Percentiles rank a stretch among this genome's conserved stretches.
phyloP scores from a whole-genome alignment of 1,140 invertebrate species.

The Cotesia vestalis region DNA sequence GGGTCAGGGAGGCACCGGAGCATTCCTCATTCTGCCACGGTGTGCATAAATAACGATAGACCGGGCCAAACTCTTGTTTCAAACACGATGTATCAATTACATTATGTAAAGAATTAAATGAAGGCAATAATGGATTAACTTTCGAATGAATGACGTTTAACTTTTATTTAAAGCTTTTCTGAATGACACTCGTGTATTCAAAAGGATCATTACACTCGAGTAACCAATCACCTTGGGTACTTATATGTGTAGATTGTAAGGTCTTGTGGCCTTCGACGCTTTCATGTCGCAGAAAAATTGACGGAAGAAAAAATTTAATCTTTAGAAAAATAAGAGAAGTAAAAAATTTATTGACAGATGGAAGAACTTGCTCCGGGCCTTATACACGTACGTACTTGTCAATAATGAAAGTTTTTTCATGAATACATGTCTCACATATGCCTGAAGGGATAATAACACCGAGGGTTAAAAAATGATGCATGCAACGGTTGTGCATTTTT shows the following conservation, averaged over 20 bases:
- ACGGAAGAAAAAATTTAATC: neutral
- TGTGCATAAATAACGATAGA: slow-evolving; percentile 42
- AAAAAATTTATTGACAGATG: slow-evolving; percentile 54
- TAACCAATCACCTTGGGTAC: too few relatives aligned
- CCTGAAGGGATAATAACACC: slow-evolving; percentile 61
- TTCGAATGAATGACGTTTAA: too few relatives aligned
- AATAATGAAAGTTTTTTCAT: slow-evolving; percentile 55
- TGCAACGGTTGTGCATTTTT: slow-evolving; percentile 45
- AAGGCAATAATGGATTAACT: too few relatives aligned
- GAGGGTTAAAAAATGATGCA: slow-evolving; percentile 49
- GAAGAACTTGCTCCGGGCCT: slow-evolving; percentile 51
- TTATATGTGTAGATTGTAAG: neutral
- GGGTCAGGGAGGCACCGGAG: slow-evolving; percentile 60
- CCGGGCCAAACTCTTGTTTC: neutral
- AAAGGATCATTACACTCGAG: too few relatives aligned
- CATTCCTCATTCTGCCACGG: slow-evolving; percentile 57
- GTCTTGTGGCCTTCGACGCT: slow-evolving; percentile 25
- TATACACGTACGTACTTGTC: slow-evolving; percentile 36
- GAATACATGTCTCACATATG: slow-evolving; percentile 62
- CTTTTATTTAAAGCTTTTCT: too few relatives aligned
- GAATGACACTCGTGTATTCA: too few relatives aligned
- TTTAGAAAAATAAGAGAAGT: slow-evolving; percentile 12
- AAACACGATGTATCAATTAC: neutral
- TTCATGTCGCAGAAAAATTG: slow-evolving; percentile 26
- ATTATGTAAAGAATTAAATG: too few relatives aligned